A percentile compares a stretch with the other conserved stretches of the same genome.
Conservation (phyloP, 2,888 invertebrate genomes). For the Synanthedon formicaeformis region DNA sequence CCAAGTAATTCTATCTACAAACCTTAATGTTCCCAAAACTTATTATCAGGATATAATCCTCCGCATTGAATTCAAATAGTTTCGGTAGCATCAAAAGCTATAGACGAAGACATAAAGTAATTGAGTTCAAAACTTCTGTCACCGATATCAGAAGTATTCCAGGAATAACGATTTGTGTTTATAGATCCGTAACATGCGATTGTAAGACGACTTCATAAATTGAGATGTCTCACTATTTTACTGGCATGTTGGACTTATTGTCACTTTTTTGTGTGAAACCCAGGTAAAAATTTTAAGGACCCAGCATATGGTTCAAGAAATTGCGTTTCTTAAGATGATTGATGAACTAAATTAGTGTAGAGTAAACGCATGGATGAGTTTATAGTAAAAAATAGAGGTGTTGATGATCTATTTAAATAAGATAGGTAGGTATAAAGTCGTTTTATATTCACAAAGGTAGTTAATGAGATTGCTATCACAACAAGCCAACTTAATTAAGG, state of each 20-base stretch:
- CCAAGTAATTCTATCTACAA: slow-evolving; percentile 16
- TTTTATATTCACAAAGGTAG: neutral
- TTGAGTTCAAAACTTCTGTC: slow-evolving; percentile 29
- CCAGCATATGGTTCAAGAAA: slow-evolving; percentile 42
- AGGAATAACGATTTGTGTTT: slow-evolving; percentile 26
- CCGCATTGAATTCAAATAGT: slow-evolving; percentile 1
- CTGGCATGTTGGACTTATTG: slow-evolving; percentile 47
- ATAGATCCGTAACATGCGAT: slow-evolving; percentile 7
- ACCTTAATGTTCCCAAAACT: slow-evolving; percentile 10
- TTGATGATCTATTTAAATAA: slow-evolving; percentile 36
- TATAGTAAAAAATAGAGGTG: slow-evolving; percentile 19
- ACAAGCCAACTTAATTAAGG: neutral
- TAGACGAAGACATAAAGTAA: slow-evolving; percentile 33
- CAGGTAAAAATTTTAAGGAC: slow-evolving; percentile 45
- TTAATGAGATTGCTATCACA: neutral
- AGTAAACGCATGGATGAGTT: slow-evolving; percentile 35
- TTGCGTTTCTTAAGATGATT: slow-evolving; percentile 57
- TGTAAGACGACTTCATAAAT: slow-evolving; percentile 42
- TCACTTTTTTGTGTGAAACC: slow-evolving; percentile 42
- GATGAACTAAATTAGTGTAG: slow-evolving; percentile 50
- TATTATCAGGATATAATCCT: slow-evolving; percentile 9
- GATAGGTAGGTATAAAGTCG: slow-evolving; percentile 15
- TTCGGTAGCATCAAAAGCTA: slow-evolving; percentile 31
- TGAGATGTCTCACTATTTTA: slow-evolving; percentile 58
- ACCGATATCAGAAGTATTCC: slow-evolving; percentile 16